Conservation (phyloP, 2,888 invertebrate species). For the Brenthis daphne region DNA sequence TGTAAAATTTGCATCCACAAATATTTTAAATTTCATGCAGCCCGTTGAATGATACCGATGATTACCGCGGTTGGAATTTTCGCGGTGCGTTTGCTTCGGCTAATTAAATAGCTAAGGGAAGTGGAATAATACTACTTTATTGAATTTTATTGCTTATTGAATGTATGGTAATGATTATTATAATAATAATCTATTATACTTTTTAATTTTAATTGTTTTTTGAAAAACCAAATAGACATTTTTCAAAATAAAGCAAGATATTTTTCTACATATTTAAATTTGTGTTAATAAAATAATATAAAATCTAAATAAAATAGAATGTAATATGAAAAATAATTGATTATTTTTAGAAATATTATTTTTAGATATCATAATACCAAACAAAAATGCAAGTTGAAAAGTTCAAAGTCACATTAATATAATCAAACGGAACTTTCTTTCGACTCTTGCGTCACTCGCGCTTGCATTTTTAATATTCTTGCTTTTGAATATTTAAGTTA, state of each 20-base stretch:
- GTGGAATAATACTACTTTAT: conserved; percentile 10
- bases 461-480: conserved; percentile 30
- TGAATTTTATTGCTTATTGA: not conserved
- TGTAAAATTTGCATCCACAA: not conserved
- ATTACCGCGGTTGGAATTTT: conserved; percentile 26
- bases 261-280: too few species aligned
- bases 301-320: too few species aligned
- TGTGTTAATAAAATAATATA: too few species aligned
- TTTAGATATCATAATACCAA: not conserved
- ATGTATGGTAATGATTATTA: not conserved
- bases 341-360: too few species aligned
- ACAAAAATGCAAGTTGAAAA: conserved; percentile 6
- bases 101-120: conserved; percentile 28
- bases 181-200: too few species aligned
- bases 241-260: too few species aligned
- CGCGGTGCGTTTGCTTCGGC: conserved; percentile 27
- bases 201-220: too few species aligned
- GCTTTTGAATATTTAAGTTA: conserved; percentile 31
- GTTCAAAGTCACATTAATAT: conserved; percentile 28
- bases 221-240: too few species aligned
- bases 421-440: conserved; percentile 35
- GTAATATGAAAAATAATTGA: too few species aligned
- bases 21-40: not conserved
- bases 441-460: conserved; percentile 31
- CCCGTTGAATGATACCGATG: conserved; percentile 13